phyloP scores from a whole-genome alignment of 2,888 invertebrate species.

The Notocelia uddmanniana region DNA sequence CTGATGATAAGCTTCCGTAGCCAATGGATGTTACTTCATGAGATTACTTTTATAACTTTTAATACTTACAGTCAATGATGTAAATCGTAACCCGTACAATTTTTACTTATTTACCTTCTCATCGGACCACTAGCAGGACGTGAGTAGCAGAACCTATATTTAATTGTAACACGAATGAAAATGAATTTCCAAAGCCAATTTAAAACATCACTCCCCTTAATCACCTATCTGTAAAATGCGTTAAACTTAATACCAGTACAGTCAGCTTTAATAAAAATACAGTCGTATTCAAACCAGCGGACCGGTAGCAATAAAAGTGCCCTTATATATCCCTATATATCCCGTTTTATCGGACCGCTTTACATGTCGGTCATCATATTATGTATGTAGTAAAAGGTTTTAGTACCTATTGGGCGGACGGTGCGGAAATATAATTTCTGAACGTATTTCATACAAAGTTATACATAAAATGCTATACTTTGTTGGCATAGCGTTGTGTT shows the following conservation, averaged over 20 bases:
- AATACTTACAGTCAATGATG: too few relatives aligned
- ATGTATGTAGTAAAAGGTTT: slow-evolving; percentile 13
- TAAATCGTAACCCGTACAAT: too few relatives aligned
- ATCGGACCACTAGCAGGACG: too few relatives aligned
- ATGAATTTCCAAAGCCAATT: slow-evolving; percentile 18
- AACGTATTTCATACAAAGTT: slow-evolving; percentile 2
- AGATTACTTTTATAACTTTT: too few relatives aligned
- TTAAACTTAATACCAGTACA: slow-evolving; percentile 39
- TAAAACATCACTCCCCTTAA: slow-evolving; percentile 22
- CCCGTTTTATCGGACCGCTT: slow-evolving; percentile 49
- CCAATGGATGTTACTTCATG: too few relatives aligned
- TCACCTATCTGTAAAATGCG: slow-evolving; percentile 33
- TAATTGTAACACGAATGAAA: neutral
- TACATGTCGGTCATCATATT: slow-evolving; percentile 53
- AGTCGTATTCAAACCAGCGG: slow-evolving; percentile 53
- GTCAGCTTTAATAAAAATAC: slow-evolving; percentile 55
- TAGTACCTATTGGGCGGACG: neutral
- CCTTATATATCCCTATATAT: slow-evolving; percentile 49
- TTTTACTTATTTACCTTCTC: too few relatives aligned
- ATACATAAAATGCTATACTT: neutral
- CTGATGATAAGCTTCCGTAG: too few relatives aligned
- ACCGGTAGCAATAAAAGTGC: slow-evolving; percentile 57
- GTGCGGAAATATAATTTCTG: slow-evolving; percentile 1
- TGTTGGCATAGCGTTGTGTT: neutral
- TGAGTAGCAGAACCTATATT: too few relatives aligned